Evolutionary conservation across 2,797 vertebrate genomes (phyloP), one percentile per base, ranked within the genome.

Genomic region (Graptemys geographica): DNA sequence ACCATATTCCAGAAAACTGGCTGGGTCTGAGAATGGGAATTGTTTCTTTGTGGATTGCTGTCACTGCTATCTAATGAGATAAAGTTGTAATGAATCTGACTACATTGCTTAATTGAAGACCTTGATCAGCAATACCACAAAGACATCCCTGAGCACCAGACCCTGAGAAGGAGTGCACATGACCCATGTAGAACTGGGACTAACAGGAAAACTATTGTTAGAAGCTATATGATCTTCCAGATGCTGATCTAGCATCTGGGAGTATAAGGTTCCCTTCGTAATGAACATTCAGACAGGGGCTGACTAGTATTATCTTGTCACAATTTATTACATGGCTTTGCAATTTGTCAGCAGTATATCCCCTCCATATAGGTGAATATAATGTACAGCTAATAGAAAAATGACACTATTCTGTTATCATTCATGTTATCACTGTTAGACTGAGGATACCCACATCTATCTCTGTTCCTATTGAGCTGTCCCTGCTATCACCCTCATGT

Each of bases 401-500:
- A 1, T 10, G 18, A 7, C 21, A 41, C 62, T 82, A 59, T 83
- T 72, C 57, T 85, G 31, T 59, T 90, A 89, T 84, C 62, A 82
- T 79, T 94, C 79, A 57, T 41, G n/a, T 13, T 85, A 84, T 87
- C 90, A 23, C 37, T 81, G 27, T 31, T 86, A 41, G 3, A 76
- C 3, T 79, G 18, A 92, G 87, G 44, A 78, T 33, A 79, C 47
- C 31, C 19, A 84, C 18, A 28, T 94, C 92, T 96, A 80, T 94
- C 72, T 90, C 72, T 41, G 52, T 88, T 88, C 86, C 76, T 79
- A 23, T 25, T 86, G 12, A 6, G 44, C 65, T 55, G 31, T 76
- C 51, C 56, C 37, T 82, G 25, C 25, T n/a, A 62, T 74, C 65
- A 47, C 41, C 72, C 15, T 47, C 72, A 3, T 79, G 92, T 59